A percentile compares a stretch with the other conserved stretches of the same genome.
Conservation (phyloP, 2,113 vertebrate genomes). For the Stigmatopora argus region DNA sequence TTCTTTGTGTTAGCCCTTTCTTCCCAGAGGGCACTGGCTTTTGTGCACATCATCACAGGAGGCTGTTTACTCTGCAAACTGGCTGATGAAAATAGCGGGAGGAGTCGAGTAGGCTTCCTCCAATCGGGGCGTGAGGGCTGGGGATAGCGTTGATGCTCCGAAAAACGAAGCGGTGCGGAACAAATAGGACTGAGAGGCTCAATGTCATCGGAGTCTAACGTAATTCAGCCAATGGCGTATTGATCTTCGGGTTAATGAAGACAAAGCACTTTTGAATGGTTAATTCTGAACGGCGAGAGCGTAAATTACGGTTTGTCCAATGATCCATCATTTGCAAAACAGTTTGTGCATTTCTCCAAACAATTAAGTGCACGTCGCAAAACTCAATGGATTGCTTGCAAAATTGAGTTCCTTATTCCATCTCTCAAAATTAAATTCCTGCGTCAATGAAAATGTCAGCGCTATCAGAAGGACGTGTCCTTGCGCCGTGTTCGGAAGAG, state of each 20-base stretch:
- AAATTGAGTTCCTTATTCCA: too few relatives aligned
- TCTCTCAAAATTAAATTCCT: constrained; percentile 8
- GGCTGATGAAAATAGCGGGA: constrained; percentile 26
- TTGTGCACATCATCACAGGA: neutral
- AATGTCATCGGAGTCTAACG: constrained; percentile 54
- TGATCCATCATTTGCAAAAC: too few relatives aligned
- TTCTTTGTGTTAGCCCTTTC: neutral
- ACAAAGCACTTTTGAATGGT: constrained; percentile 47
- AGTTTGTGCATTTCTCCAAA: too few relatives aligned
- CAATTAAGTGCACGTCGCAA: too few relatives aligned
- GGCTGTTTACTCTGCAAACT: constrained; percentile 53
- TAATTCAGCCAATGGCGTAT: constrained; percentile 66
- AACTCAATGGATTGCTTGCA: too few relatives aligned
- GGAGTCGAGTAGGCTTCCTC: neutral
- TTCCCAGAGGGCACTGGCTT: neutral
- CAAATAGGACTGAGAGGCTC: constrained; percentile 55
- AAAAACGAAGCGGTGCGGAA: constrained; percentile 46
- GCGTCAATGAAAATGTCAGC: constrained; percentile 11
- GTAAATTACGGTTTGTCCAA: constrained; percentile 24
- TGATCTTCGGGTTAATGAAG: constrained; percentile 68
- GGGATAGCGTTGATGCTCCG: neutral
- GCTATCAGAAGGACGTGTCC: too few relatives aligned
- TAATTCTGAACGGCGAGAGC: constrained; percentile 19
- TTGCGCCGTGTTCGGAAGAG: too few relatives aligned
- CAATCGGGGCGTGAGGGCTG: constrained; percentile 29